Evolutionary conservation across 2,888 invertebrate species (phyloP).

Genomic region (Tenthredo scrophulariae): DNA sequence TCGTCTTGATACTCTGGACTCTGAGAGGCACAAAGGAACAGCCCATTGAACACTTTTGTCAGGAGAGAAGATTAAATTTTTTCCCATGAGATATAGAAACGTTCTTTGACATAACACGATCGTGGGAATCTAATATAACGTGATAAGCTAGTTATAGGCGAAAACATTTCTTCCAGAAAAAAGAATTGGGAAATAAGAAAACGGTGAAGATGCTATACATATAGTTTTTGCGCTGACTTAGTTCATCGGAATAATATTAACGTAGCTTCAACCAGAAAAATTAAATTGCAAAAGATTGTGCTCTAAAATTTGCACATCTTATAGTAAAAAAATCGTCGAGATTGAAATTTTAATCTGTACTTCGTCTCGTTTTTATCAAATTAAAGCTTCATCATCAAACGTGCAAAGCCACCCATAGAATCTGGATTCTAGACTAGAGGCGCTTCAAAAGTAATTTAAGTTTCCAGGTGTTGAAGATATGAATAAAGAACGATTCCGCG

Average conservation of each 20-base stretch:
- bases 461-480: constrained; percentile 22
- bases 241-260: not conserved
- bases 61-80: constrained; percentile 12
- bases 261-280: not conserved
- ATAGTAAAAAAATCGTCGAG: not conserved
- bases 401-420: not conserved
- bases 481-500: constrained; percentile 17
- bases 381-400: not conserved
- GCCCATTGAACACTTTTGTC: constrained; percentile 22
- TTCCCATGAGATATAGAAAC: constrained; percentile 10
- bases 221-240: not conserved
- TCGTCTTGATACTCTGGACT: constrained; percentile 11
- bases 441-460: constrained; percentile 29
- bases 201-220: not conserved
- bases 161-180: not conserved
- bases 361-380: not conserved
- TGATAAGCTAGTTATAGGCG: not conserved
- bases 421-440: constrained; percentile 11
- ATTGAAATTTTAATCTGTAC: not conserved
- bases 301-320: not conserved
- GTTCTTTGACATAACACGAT: constrained; percentile 16
- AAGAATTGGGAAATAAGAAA: not conserved
- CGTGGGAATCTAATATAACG: not conserved
- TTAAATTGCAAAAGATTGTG: not conserved
- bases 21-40: not conserved